Evolutionary conservation across 2,888 invertebrate genomes (phyloP), one percentile per base, ranked within the genome.

Genomic region (Agriopis aurantiaria): DNA sequence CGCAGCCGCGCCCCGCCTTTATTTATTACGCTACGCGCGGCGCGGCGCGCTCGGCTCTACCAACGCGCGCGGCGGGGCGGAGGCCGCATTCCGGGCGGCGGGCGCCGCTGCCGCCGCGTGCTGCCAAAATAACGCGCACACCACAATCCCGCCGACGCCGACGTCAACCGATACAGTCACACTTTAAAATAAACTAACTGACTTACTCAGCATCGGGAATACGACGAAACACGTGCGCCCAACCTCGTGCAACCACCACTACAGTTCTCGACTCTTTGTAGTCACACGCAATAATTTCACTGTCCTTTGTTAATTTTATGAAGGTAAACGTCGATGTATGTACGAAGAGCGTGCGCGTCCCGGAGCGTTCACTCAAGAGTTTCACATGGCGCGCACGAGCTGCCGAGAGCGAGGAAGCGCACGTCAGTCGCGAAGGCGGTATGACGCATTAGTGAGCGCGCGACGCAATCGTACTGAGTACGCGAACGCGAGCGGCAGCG

Each of bases 361-460:
- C 69, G 62, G 76, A 75, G 77, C 75, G 88, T 88, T 87, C 89
- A 88, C 92, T 91, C 91, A 57, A 85, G 83, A 88, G 88, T 87
- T 90, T 88, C 92, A 93, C 92, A 92, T 91, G 91, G 90, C 88
- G 89, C 92, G 92, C 90, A 91, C 90, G 91, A 88, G 85, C 80
- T 85, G 77, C 76, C 70, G 80, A 76, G 81, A 79, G 82, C 83
- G 78, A 79, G 84, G 78, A 79, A 77, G 82, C 78, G 85, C 88
- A 85, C 93, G 93, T 92, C 89, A 84, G 82, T 83, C 87, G 83
- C 80, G 84, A 79, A 84, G 86, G 91, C 92, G 87, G 83, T 88
- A 89, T 93, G 93, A 93, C 93, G 93, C 93, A 93, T 93, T 93
- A 92, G 92, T 93, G 93, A 93, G 87, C 93, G 93, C 92, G 92